These are phyloP conservation scores for Spheniscus mendiculus DNA, from an alignment of 2,113 vertebrate species.

Conservation along the genomic window DNA sequence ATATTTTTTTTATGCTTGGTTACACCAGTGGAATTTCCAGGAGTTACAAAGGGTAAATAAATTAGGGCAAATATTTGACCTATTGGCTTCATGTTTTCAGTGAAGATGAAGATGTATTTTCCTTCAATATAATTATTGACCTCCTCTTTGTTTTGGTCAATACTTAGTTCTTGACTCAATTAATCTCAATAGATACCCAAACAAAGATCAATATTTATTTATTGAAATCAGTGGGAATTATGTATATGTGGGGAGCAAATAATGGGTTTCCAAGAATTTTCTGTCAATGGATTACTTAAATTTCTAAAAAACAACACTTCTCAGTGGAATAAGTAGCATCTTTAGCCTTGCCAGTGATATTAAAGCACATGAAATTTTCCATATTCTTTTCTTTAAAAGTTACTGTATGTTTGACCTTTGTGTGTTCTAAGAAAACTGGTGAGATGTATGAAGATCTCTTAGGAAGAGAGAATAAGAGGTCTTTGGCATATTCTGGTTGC, in stretches of 20 bases:
- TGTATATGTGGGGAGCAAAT: not conserved
- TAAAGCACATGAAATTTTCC: not conserved
- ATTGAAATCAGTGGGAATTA: not conserved
- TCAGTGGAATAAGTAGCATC: not conserved
- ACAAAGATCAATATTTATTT: not conserved
- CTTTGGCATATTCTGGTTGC: not conserved
- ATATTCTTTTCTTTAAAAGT: not conserved
- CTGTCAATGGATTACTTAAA: not conserved
- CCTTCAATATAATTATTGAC: not conserved
- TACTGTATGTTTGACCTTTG: not conserved
- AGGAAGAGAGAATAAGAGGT: not conserved
- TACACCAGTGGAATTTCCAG: not conserved
- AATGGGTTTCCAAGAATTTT: not conserved
- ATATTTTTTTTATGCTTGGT: rapidly evolving
- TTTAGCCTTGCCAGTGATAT: not conserved
- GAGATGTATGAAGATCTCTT: not conserved
- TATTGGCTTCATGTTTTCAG: not conserved
- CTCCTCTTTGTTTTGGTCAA: not conserved
- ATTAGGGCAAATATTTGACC: not conserved
- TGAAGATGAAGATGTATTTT: not conserved
- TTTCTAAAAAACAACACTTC: not conserved
- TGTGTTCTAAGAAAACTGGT: not conserved
- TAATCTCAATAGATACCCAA: constrained; percentile 5
- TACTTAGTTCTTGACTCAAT: not conserved
- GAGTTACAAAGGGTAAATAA: not conserved